Conservation (phyloP, 2,888 invertebrate species). For the Digitonthophagus gazella region DNA sequence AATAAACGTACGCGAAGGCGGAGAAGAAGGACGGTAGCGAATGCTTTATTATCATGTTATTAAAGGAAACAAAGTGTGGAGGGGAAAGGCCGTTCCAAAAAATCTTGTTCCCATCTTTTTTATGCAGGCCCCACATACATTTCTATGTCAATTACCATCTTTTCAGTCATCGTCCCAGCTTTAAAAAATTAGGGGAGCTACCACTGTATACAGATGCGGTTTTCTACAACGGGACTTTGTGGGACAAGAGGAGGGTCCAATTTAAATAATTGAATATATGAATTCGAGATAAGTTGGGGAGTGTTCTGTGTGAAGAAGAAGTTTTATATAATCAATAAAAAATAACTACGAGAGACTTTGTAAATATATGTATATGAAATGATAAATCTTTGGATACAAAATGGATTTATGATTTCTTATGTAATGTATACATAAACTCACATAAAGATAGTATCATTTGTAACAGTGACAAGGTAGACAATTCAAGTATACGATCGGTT, state of each 20-base stretch:
- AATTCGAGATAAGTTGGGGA: conserved; percentile 52
- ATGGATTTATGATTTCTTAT: too few species aligned
- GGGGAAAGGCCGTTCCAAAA: conserved; percentile 34
- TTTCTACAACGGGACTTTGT: conserved; percentile 5
- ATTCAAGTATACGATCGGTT: background rate
- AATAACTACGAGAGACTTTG: conserved; percentile 44
- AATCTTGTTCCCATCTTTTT: conserved; percentile 34
- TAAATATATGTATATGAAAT: conserved; percentile 41
- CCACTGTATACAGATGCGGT: background rate
- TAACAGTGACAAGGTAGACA: background rate
- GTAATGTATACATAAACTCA: too few species aligned
- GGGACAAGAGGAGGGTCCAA: conserved; percentile 35
- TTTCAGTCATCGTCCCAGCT: conserved; percentile 43
- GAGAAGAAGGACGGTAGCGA: conserved; percentile 22
- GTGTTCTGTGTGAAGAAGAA: conserved; percentile 52
- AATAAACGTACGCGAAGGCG: conserved; percentile 22
- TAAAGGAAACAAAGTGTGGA: conserved; percentile 37
- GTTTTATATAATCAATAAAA: conserved; percentile 52
- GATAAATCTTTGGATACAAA: too few species aligned
- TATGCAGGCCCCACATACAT: conserved; percentile 32
- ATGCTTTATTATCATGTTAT: conserved; percentile 37
- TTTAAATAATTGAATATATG: conserved; percentile 55
- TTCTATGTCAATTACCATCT: conserved; percentile 45
- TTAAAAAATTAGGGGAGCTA: background rate
- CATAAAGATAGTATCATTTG: background rate